phyloP scores from a whole-genome alignment of 2,888 invertebrate species.

The Ormyrus pomaceus region DNA sequence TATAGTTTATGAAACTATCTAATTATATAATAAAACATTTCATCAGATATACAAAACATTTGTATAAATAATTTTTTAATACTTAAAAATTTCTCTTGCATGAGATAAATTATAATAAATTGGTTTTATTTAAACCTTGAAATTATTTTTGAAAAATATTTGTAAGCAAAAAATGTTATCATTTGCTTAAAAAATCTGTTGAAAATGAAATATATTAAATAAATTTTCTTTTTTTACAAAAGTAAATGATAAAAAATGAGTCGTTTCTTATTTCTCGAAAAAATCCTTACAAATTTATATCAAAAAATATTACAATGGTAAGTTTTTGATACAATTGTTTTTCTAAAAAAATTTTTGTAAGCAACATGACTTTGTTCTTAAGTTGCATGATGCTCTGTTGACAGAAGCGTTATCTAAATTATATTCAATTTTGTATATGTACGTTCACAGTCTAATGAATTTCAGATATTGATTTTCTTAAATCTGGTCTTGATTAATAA shows the following conservation, averaged over 20 bases:
- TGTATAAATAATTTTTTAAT: slow-evolving; percentile 17
- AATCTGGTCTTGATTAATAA: slow-evolving; percentile 38
- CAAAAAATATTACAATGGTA: slow-evolving; percentile 16
- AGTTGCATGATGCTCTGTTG: background rate
- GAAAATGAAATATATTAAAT: slow-evolving; percentile 45
- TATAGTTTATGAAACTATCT: slow-evolving; percentile 13
- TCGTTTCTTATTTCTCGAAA: slow-evolving; percentile 23
- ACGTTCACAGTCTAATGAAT: slow-evolving; percentile 12
- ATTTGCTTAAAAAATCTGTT: slow-evolving; percentile 53
- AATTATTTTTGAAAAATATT: slow-evolving; percentile 30
- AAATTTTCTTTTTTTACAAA: slow-evolving; percentile 43
- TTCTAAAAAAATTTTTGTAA: background rate
- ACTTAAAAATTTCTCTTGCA: background rate
- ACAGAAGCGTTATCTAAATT: background rate
- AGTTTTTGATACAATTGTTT: slow-evolving; percentile 1
- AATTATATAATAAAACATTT: background rate
- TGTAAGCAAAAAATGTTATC: slow-evolving; percentile 41
- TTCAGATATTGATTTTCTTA: slow-evolving; percentile 31
- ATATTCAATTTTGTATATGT: background rate
- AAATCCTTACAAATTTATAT: slow-evolving; percentile 1
- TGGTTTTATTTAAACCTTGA: slow-evolving; percentile 10
- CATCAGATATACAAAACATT: background rate
- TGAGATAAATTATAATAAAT: slow-evolving; percentile 8
- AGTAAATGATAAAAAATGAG: slow-evolving; percentile 22
- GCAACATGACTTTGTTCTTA: slow-evolving; percentile 1